Evolutionary conservation across 2,113 vertebrate genomes (phyloP).

Genomic region (Marmota monax): DNA sequence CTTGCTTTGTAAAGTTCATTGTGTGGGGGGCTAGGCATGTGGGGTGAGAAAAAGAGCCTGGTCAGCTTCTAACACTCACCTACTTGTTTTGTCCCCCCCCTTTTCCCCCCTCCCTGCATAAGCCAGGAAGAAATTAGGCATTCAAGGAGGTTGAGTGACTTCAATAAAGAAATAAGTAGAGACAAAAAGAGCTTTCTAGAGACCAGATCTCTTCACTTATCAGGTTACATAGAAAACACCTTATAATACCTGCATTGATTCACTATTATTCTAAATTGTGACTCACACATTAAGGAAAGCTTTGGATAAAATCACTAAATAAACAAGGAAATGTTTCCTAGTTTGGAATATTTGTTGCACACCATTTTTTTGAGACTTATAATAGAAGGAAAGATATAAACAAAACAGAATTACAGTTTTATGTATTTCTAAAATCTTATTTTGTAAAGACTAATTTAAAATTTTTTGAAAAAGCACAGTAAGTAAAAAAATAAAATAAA

Average conservation of each 20-base stretch:
- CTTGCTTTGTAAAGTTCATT: neutral
- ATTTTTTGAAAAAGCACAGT: neutral
- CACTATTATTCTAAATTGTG: neutral
- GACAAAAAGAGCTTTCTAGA: neutral
- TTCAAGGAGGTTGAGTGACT: neutral
- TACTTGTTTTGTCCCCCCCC: neutral
- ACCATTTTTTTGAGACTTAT: neutral
- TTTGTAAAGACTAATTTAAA: neutral
- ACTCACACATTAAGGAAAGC: neutral
- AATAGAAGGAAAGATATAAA: neutral
- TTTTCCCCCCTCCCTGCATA: neutral
- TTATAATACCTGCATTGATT: neutral
- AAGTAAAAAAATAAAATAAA: neutral
- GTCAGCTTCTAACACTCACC: neutral
- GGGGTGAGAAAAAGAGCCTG: neutral
- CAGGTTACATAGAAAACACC: neutral
- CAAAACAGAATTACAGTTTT: neutral
- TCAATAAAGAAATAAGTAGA: neutral
- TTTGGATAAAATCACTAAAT: neutral
- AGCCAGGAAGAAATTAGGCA: neutral
- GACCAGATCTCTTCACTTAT: neutral
- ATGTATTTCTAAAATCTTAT: neutral
- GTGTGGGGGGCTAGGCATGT: too few species aligned
- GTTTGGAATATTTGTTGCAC: neutral
- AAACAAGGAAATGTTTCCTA: neutral